phyloP scores from a whole-genome alignment of 2,797 vertebrate species.

The Myiotriccus ornatus region DNA sequence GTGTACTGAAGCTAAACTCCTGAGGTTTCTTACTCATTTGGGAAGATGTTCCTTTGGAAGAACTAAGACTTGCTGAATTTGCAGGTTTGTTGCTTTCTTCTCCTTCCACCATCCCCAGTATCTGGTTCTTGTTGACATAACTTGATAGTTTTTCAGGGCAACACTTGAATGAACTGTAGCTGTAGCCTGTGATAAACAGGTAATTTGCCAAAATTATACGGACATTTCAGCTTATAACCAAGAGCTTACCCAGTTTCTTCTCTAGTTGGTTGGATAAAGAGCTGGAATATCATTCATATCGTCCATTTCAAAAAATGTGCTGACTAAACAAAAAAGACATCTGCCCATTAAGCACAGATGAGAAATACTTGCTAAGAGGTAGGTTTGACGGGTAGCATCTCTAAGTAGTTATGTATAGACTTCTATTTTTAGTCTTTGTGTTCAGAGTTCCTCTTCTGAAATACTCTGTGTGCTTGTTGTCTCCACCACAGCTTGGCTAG shows the following conservation, averaged over 20 bases:
- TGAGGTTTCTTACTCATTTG: not conserved
- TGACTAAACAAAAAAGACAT: conserved; percentile 42
- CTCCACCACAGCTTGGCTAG: not conserved
- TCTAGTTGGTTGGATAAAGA: conserved; percentile 28
- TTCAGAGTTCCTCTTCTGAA: conserved; percentile 33
- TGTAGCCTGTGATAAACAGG: not conserved
- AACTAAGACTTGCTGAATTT: not conserved
- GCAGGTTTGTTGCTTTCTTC: not conserved
- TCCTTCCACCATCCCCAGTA: not conserved
- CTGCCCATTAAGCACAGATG: conserved; percentile 44
- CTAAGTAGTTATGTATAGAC: conserved; percentile 30
- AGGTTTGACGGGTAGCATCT: not conserved
- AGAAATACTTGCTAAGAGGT: conserved; percentile 48
- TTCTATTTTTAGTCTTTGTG: conserved; percentile 42
- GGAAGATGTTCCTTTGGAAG: not conserved
- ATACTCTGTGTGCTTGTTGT: not conserved
- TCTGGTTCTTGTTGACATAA: not conserved
- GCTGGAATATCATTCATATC: conserved; percentile 29
- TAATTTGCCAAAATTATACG: not conserved
- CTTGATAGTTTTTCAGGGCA: not conserved
- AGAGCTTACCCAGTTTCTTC: conserved; percentile 21
- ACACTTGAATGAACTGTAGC: not conserved
- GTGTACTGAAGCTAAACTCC: not conserved
- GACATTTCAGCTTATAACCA: conserved; percentile 29
- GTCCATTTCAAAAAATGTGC: conserved; percentile 29